These are phyloP conservation scores for Lepus europaeus DNA, from an alignment of 2,113 vertebrate species.

Conservation along the genomic window DNA sequence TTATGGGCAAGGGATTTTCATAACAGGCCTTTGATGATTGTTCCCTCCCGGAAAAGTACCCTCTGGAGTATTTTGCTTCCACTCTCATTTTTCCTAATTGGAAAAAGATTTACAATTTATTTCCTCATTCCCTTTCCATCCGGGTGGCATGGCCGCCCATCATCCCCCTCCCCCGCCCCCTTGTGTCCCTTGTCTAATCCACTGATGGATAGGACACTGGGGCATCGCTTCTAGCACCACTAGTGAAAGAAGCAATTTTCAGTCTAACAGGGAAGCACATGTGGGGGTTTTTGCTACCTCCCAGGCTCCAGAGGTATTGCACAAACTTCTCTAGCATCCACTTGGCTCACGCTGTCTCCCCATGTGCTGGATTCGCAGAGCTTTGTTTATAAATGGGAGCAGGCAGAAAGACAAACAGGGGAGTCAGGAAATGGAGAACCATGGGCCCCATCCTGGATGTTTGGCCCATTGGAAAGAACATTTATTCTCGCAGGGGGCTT, in stretches of 20 bases:
- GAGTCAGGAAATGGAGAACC: constrained; percentile 68
- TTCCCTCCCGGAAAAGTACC: constrained; percentile 64
- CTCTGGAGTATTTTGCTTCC: constrained; percentile 63
- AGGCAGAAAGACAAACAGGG: constrained; percentile 52
- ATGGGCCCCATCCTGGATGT: constrained; percentile 54
- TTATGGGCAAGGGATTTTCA: constrained; percentile 74
- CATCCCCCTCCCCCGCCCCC: not conserved
- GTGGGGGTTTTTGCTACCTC: not conserved
- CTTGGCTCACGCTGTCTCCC: not conserved
- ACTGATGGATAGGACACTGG: not conserved
- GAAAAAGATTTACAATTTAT: constrained; percentile 70
- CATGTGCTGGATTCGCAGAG: not conserved
- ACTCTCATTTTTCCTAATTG: constrained; percentile 72
- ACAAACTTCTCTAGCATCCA: not conserved
- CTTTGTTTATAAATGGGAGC: constrained; percentile 53
- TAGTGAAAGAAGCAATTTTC: not conserved
- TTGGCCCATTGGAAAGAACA: constrained; percentile 48
- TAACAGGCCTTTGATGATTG: constrained; percentile 75
- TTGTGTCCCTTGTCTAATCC: not conserved
- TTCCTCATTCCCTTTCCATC: constrained; percentile 57
- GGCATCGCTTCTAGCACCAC: not conserved
- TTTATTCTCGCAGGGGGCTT: constrained; percentile 25
- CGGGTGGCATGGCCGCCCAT: not conserved
- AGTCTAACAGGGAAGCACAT: not conserved
- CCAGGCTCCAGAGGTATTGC: not conserved